Evolutionary conservation across 2,113 vertebrate genomes (phyloP), one percentile per base, ranked within the genome.

Genomic region (Odontesthes bonariensis): DNA sequence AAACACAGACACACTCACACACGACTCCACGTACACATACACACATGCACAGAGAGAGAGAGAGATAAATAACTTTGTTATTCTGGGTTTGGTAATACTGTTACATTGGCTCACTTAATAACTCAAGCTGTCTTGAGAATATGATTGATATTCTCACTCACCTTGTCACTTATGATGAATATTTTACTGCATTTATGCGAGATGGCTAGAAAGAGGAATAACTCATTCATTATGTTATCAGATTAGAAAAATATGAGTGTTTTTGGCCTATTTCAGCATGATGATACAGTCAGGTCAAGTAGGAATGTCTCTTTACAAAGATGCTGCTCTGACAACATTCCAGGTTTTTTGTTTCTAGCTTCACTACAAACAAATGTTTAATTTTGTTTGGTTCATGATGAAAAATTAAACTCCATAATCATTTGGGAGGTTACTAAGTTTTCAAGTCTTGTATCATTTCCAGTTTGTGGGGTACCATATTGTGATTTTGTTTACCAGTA

Each of bases 31-130:
- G 35, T 60, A 57, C 52, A 77, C 62, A 27, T 27, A 73, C 72
- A 77, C 59, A 69, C 52, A 57, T 47, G 61, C 35, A 72, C 66
- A 73, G 46, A 57, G 58, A 16, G 63, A 63, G 59, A 67, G 64
- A 73, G 86, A 92, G 89, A 90, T 89, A 89, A 91, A 91, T 91
- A 92, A 92, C 81, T 89, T 91, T 91, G 92, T 92, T 92, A 92
- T 90, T 90, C 82, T 74, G 80, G 82, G 76, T 91, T 91, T 91
- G 80, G 83, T 92, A 90, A 88, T 86, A 76, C 85, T 88, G 82
- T 89, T 89, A 91, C 90, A 90, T 64, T 89, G 85, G 79, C 91
- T 88, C 92, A 89, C 90, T 92, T 93, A 93, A 92, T 92, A 93
- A 91, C 89, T 92, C 84, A 74, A 78, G 77, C 89, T 86, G 91